A percentile compares a stretch with the other conserved stretches of the same genome.
These are phyloP conservation scores for Escarpia spicata DNA, from an alignment of 2,888 invertebrate species.

Conservation along the genomic window DNA sequence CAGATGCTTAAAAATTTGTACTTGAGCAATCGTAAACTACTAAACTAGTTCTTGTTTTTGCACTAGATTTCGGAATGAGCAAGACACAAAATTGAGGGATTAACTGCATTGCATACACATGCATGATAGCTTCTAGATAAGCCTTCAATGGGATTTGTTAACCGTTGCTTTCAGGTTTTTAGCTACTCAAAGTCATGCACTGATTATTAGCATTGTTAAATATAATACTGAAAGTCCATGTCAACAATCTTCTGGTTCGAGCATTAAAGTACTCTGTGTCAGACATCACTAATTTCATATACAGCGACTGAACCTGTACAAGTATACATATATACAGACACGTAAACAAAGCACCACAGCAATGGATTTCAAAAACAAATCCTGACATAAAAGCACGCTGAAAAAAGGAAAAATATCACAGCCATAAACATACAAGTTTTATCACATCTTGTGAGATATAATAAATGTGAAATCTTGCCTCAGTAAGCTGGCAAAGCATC, in stretches of 20 bases:
- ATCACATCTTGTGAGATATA: background rate
- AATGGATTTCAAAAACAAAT: background rate
- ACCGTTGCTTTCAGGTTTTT: background rate
- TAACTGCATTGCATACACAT: background rate
- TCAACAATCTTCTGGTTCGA: background rate
- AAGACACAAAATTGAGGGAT: background rate
- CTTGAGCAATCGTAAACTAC: background rate
- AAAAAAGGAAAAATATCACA: slow-evolving; percentile 1
- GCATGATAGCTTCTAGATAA: background rate
- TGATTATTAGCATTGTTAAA: background rate
- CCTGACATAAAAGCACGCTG: background rate
- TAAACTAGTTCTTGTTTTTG: background rate
- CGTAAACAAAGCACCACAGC: background rate
- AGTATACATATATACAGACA: background rate
- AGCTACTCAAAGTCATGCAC: background rate
- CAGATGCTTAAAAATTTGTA: background rate
- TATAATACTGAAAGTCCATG: background rate
- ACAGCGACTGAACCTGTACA: background rate
- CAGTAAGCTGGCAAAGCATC: background rate
- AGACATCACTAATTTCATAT: background rate
- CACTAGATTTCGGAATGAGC: background rate
- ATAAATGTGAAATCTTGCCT: background rate
- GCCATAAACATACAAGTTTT: background rate
- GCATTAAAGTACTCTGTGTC: background rate
- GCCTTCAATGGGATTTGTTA: background rate